Evolutionary conservation across 2,113 vertebrate genomes (phyloP), one percentile per base, ranked within the genome.

Genomic region (Pogona vitticeps): DNA sequence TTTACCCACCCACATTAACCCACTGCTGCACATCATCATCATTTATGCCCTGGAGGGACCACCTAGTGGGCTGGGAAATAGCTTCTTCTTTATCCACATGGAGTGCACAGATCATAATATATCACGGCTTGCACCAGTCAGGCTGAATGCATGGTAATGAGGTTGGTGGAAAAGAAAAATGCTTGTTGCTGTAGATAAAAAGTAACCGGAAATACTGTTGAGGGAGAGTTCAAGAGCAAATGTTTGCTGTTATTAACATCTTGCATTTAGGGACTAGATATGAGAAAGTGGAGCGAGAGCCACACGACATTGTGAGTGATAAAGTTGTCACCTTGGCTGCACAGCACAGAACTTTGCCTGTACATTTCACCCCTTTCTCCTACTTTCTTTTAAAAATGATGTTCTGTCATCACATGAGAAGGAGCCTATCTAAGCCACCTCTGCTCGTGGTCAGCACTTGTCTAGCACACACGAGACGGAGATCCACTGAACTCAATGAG

Each of bases 21-120:
- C 86, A 1, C 72, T 85, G 42, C 56, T 71, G 84, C 18, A 91
- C 90, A 93, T 90, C 92, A 95, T 90, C 92, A 94, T 90, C 92
- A 94, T 42, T 91, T 92, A 92, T 95, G 93, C 94, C 94, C 93
- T 93, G 93, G 84, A 94, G 95, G 93, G 93, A 91, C 94, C 94
- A 95, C 92, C 91, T 92, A 94, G 89, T 94, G 93, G 94, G 91
- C 90, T 93, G 93, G 92, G 95, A 93, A 93, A 92, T 65, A 59
- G 46, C 46, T 12, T 42, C 90, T 92, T 90, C 79, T 91, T 88
- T 88, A 2, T n/a, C 88, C 26, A 40, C 31, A 81, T 0, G 8
- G 87, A 88, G 76, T 75, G 13, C 83, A 87, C 87, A 86, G 76
- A 89, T 77, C 72, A 65, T 76, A 73, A 76, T 84, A 52, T 52